Percentiles rank a stretch among this genome's conserved stretches.
Evolutionary conservation across 2,888 invertebrate species (phyloP).

Genomic region (Blera fallax): DNA sequence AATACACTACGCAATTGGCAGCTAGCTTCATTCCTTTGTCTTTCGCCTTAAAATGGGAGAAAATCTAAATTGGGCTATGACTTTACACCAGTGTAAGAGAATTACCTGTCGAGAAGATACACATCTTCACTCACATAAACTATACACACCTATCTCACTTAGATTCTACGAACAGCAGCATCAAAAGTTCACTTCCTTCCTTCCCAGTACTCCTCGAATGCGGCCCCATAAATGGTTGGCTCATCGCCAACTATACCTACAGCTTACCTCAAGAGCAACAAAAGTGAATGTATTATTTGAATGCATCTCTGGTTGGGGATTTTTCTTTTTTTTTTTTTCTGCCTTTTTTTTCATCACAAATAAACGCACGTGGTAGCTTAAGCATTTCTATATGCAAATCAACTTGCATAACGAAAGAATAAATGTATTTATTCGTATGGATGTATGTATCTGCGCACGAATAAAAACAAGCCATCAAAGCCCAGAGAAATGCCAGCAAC

Average conservation of each 20-base stretch:
- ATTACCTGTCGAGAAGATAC: constrained; percentile 32
- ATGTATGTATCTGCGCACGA: constrained; percentile 52
- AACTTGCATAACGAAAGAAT: constrained; percentile 58
- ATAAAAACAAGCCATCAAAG: constrained; percentile 57
- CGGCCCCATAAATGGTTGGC: constrained; percentile 13
- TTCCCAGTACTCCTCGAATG: background rate
- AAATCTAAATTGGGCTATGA: constrained; percentile 35
- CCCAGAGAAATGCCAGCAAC: constrained; percentile 62
- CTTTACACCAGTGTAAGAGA: constrained; percentile 12
- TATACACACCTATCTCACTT: constrained; percentile 33
- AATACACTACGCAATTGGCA: constrained; percentile 37
- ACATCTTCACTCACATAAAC: constrained; percentile 13
- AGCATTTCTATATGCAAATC: constrained; percentile 68
- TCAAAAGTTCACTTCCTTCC: constrained; percentile 57
- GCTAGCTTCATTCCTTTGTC: background rate
- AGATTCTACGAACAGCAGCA: constrained; percentile 44
- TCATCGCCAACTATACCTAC: constrained; percentile 45
- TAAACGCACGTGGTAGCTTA: constrained; percentile 69
- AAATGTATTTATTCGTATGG: constrained; percentile 14
- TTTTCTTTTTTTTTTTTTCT: constrained; percentile 6
- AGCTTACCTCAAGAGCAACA: constrained; percentile 55
- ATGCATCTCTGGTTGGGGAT: constrained; percentile 16
- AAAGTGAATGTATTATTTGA: constrained; percentile 62
- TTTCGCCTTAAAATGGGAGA: constrained; percentile 4
- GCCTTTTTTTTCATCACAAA: constrained; percentile 49